Percentiles rank a stretch among this genome's conserved stretches.
phyloP scores from a whole-genome alignment of 30 jellyfish, hydroid and myxozoan species.

The Clytia hemisphaerica region DNA sequence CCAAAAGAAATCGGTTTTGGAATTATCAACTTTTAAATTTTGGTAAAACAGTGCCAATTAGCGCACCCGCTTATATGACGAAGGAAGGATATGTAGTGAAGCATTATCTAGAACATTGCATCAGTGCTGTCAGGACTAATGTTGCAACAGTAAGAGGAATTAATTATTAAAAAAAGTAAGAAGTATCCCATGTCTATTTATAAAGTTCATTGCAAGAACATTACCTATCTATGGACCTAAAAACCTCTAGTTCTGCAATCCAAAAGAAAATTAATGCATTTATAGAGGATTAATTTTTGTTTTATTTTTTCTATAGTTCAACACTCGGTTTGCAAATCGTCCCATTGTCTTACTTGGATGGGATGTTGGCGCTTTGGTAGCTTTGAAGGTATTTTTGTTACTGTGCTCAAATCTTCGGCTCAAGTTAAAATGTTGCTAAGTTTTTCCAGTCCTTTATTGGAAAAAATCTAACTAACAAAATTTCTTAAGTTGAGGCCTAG shows the following conservation, averaged over 20 bases:
- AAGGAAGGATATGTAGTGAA: constrained; percentile 64
- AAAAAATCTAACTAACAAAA: too few species aligned
- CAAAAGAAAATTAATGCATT: neutral
- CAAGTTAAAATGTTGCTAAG: neutral
- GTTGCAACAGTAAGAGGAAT: constrained; percentile 58
- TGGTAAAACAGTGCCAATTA: constrained; percentile 54
- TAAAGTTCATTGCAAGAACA: too few species aligned
- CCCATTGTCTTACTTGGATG: constrained; percentile 80
- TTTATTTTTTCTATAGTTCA: constrained; percentile 41
- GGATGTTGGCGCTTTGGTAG: constrained; percentile 87
- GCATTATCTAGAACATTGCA: constrained; percentile 64
- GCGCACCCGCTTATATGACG: constrained; percentile 57
- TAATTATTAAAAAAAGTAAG: too few species aligned
- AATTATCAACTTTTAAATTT: constrained; percentile 50
- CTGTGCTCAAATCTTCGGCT: too few species aligned
- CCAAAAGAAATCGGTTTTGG: constrained; percentile 79
- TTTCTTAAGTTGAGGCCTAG: too few species aligned
- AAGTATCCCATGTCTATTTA: too few species aligned
- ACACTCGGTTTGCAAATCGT: constrained; percentile 58
- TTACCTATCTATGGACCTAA: too few species aligned
- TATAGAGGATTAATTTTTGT: neutral
- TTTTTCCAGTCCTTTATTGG: too few species aligned
- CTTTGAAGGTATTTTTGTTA: constrained; percentile 83
- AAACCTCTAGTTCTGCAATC: too few species aligned
- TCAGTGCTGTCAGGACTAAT: constrained; percentile 67